Base-by-base conservation (phyloP, 2,113 vertebrate species). In the Anas platyrhynchos region DNA sequence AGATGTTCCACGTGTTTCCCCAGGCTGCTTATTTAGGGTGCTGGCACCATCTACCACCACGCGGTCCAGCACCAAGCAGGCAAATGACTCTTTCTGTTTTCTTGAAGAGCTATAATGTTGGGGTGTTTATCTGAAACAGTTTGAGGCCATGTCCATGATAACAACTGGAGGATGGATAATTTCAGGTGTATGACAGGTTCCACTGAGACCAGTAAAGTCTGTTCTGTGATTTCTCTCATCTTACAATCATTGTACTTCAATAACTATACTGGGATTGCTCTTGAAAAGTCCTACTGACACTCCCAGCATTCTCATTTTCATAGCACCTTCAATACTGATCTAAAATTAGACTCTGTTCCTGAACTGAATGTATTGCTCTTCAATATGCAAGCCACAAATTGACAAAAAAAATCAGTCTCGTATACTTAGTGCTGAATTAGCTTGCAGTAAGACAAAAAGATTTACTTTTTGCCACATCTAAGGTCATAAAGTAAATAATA, bases 341-440 rank as follows among this genome's bases (percentile, higher is more conserved):
- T 96, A 94, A 95, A 96, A 92, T 90, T 92, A 96, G 95, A 88
- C 52, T 84, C 62, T 78, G 43, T 80, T 96, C 83, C 93, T 93
- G 83, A 93, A 97, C 94, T 61, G 6, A 88, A 86, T 91, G 66
- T 55, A 67, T 90, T 62, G 63, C 54, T 96, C 29, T 94, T 93
- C 93, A 89, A 61, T 93, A 71, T 2, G 3, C 78, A 94, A 66
- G 21, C 81, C 91, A 81, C 43, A 87, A 93, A 95, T 11, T 67
- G 61, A 95, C 78, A 79, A 86, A 82, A 86, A 82, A 86, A 87
- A 86, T 88, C 94, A 21, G 38, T 73, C 71, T 84, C 59, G 56
- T 56, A 67, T 88, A 54, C 46, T 89, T 89, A 77, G 44, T 61
- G 34, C 56, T 65, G 67, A 88, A 93, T 84, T 92, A 93, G 38